Evolutionary conservation across 2,888 invertebrate genomes (phyloP), one percentile per base, ranked within the genome.

Genomic region (Stenodera caucasica): DNA sequence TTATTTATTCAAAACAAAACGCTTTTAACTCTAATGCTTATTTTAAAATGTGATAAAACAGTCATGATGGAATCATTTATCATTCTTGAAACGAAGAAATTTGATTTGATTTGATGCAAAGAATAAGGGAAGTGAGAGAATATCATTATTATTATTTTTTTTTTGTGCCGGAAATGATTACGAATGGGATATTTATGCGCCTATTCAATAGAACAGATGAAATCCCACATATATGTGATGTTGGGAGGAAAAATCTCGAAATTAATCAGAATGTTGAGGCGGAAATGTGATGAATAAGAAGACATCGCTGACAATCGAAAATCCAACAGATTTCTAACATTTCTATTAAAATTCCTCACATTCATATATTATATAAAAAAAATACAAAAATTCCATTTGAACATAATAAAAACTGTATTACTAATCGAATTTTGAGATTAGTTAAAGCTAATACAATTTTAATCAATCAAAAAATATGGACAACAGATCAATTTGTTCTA

Each of bases 311-410:
- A 70, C 70, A 68, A 64, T 63, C 67, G 66, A 62, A 66, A 68
- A 71, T 70, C 68, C 70, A 49, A 59, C 53, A 63, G 67, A 69
- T 69, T 69, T 69, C 70, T 68, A 60, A 61, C 63, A 66, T 65
- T 67, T 70, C 70, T 71, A 70, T 68, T 70, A 67, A 68, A 71
- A 71, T 70, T 71, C 69, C 61, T 64, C 55, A 61, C 60, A 63
- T 62, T 58, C 61, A 55, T 58, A 57, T 65, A 65, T 56, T n/a
- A n/a, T n/a, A n/a, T n/a, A n/a, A n/a, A n/a, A n/a, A n/a, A n/a
- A n/a, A n/a, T n/a, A n/a, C n/a, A n/a, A n/a, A n/a, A n/a, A n/a
- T n/a, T n/a, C n/a, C n/a, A n/a, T n/a, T n/a, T 45, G 45, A 45
- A 12, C 12, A 11, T 5, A n/a, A n/a, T n/a, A n/a, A n/a, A n/a